Percentiles rank a stretch among this genome's conserved stretches.
Conservation (phyloP, 2,797 vertebrate species). For the Catharus ustulatus region DNA sequence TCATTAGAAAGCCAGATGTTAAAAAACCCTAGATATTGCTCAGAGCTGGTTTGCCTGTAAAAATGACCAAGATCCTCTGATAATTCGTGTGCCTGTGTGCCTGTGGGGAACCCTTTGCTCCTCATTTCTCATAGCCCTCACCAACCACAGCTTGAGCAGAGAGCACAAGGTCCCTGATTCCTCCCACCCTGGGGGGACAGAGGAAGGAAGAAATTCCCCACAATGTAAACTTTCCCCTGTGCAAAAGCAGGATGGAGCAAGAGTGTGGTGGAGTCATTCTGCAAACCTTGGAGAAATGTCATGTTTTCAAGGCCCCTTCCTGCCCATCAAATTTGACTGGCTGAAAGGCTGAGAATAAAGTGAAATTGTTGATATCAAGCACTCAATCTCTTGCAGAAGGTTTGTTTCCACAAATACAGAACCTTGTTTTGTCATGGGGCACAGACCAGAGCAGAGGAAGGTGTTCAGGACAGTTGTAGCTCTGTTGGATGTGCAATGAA, state of each 20-base stretch:
- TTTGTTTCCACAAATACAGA: not conserved
- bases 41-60: not conserved
- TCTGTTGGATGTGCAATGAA: not conserved
- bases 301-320: not conserved
- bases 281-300: not conserved
- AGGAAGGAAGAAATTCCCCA: not conserved
- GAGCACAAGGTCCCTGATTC: fast-evolving
- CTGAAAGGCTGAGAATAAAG: not conserved
- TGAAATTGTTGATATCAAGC: not conserved
- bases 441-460: not conserved
- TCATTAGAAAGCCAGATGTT: not conserved
- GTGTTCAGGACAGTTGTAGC: not conserved
- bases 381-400: not conserved
- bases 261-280: not conserved
- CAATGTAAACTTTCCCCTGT: not conserved
- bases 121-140: fast-evolving
- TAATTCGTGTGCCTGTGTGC: not conserved
- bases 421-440: not conserved
- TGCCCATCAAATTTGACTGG: not conserved
- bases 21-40: not conserved
- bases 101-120: not conserved
- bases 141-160: not conserved
- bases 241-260: not conserved
- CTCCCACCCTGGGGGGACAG: not conserved
- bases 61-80: not conserved